These are phyloP conservation scores for Parochlus steinenii DNA, from an alignment of 2,888 invertebrate species.

Conservation along the genomic window DNA sequence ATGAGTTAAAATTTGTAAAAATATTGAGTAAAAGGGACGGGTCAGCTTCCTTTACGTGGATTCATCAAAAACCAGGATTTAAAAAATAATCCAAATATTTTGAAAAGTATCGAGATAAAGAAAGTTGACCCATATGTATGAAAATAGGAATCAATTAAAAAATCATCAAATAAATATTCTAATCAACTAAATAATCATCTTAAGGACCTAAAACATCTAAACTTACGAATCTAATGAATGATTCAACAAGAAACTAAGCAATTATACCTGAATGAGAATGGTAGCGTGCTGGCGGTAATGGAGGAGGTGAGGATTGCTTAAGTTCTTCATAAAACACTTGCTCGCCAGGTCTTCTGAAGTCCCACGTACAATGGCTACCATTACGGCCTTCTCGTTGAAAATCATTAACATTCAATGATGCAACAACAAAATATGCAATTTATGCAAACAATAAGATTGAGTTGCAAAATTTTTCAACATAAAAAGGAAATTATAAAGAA, in stretches of 20 bases:
- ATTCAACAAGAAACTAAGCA: too few relatives aligned
- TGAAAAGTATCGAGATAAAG: neutral
- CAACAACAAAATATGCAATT: neutral
- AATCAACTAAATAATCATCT: too few relatives aligned
- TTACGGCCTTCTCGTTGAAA: slow-evolving; percentile 5
- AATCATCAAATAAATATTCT: neutral
- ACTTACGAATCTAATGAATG: too few relatives aligned
- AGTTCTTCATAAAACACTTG: slow-evolving; percentile 86
- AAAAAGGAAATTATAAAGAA: slow-evolving; percentile 8
- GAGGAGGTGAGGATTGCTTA: slow-evolving; percentile 38
- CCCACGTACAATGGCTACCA: slow-evolving; percentile 54
- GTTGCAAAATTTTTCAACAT: slow-evolving; percentile 4
- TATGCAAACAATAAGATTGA: slow-evolving; percentile 3
- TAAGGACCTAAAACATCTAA: too few relatives aligned
- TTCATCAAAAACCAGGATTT: too few relatives aligned
- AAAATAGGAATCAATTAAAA: neutral
- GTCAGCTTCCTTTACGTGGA: neutral
- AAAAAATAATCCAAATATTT: neutral
- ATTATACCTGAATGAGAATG: too few relatives aligned
- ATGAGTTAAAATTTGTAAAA: neutral
- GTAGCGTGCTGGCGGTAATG: slow-evolving; percentile 30
- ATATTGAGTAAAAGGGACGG: neutral
- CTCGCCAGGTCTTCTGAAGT: slow-evolving; percentile 71
- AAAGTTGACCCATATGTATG: neutral
- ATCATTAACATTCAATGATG: neutral